These are phyloP conservation scores for Apostichopus leukothele DNA, from an alignment of 53 echinoderm and acorn worm genomes.

Conservation along the genomic window DNA sequence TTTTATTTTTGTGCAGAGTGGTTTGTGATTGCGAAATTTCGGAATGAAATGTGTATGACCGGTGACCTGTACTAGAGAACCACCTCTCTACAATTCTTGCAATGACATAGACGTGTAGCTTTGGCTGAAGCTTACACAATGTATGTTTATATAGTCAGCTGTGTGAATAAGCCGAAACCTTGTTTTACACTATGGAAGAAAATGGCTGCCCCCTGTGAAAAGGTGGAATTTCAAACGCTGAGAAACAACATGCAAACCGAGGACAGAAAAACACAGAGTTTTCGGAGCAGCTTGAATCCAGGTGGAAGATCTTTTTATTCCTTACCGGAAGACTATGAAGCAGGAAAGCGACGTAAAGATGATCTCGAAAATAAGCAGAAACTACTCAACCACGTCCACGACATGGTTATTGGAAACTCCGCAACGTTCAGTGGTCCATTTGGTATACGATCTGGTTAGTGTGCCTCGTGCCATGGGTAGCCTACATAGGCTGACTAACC, in stretches of 20 bases:
- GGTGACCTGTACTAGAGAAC: too few relatives aligned
- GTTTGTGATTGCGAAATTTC: too few relatives aligned
- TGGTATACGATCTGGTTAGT: slow-evolving; percentile 74
- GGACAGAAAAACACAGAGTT: neutral
- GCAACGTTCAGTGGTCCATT: slow-evolving; percentile 76
- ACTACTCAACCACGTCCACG: slow-evolving; percentile 62
- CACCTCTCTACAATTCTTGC: too few relatives aligned
- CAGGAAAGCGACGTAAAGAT: neutral
- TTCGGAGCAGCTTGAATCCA: neutral
- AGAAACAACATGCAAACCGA: neutral
- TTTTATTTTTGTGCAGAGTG: too few relatives aligned
- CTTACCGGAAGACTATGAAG: slow-evolving; percentile 15
- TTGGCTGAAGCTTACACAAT: too few relatives aligned
- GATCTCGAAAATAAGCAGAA: neutral
- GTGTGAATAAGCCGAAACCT: too few relatives aligned
- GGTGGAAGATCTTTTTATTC: slow-evolving; percentile 49
- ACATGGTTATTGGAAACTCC: slow-evolving; percentile 71
- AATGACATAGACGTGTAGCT: too few relatives aligned
- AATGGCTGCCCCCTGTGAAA: neutral
- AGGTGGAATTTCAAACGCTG: neutral
- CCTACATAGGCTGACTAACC: too few relatives aligned
- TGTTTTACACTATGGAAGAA: neutral
- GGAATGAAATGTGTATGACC: too few relatives aligned
- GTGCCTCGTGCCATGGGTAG: too few relatives aligned
- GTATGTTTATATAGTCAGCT: too few relatives aligned